Percentiles rank a stretch among this genome's conserved stretches.
Evolutionary conservation across 2,113 vertebrate genomes (phyloP).

Genomic region (Asarcornis scutulata): DNA sequence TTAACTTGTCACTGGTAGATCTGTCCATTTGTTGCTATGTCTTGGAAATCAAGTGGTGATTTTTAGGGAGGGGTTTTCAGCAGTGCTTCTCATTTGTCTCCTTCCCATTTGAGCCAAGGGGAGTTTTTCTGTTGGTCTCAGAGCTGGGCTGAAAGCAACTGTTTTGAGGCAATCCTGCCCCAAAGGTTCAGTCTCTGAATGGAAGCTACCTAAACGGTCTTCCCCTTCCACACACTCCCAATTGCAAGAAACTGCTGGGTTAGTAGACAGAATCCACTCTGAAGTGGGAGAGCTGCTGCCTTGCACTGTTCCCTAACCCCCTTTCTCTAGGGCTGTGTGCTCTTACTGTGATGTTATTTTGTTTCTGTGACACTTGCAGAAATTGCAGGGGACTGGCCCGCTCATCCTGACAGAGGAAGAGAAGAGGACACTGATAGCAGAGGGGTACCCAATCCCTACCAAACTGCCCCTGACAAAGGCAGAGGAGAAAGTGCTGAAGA

Average conservation of each 20-base stretch:
- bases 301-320: not conserved
- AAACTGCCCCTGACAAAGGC: conserved; percentile 95
- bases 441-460: conserved; percentile 96
- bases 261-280: not conserved
- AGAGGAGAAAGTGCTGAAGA: conserved; percentile 97
- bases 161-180: not conserved
- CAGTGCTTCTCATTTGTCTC: not conserved
- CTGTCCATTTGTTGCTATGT: not conserved
- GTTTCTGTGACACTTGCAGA: conserved; percentile 50
- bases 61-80: not conserved
- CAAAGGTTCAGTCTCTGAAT: not conserved
- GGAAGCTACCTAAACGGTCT: not conserved
- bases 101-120: not conserved
- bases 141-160: not conserved
- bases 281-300: not conserved
- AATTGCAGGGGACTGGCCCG: conserved; percentile 94
- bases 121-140: not conserved
- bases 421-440: conserved; percentile 93
- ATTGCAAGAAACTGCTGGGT: not conserved
- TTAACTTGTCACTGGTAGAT: not conserved
- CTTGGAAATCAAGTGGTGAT: not conserved
- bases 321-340: not conserved
- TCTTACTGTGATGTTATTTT: not conserved
- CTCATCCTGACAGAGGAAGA: conserved; percentile 96
- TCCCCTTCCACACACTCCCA: not conserved